phyloP scores from a whole-genome alignment of 2,888 invertebrate species.

The Caenorhabditis zanzibari region DNA sequence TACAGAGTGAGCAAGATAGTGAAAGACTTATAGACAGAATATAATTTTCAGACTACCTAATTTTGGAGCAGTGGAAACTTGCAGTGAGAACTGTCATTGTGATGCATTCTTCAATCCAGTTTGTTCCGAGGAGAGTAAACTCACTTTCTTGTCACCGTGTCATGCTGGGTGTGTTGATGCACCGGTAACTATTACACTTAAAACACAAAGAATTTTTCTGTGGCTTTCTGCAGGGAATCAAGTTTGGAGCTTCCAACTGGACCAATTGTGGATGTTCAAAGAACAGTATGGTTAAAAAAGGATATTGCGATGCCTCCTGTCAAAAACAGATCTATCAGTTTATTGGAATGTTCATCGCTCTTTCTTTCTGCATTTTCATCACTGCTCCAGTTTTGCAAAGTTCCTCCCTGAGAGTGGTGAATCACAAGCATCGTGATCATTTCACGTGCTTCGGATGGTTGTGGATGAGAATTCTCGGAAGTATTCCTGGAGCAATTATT shows the following conservation, averaged over 20 bases:
- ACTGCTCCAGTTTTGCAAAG: slow-evolving; percentile 72
- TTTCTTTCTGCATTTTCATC: slow-evolving; percentile 71
- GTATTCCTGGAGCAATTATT: slow-evolving; percentile 72
- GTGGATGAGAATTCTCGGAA: slow-evolving; percentile 73
- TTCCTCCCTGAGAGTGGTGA: slow-evolving; percentile 70
- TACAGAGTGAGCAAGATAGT: slow-evolving; percentile 36
- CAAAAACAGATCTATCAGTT: slow-evolving; percentile 59
- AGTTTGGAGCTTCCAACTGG: slow-evolving; percentile 56
- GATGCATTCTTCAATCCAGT: slow-evolving; percentile 75
- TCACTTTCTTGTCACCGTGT: slow-evolving; percentile 72
- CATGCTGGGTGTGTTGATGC: slow-evolving; percentile 70
- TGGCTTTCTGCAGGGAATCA: slow-evolving; percentile 29
- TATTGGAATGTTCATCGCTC: slow-evolving; percentile 67
- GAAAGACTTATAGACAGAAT: neutral
- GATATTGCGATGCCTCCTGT: slow-evolving; percentile 55
- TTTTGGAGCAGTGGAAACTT: slow-evolving; percentile 47
- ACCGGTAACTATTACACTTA: too few relatives aligned
- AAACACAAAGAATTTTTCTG: too few relatives aligned
- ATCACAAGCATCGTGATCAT: slow-evolving; percentile 71
- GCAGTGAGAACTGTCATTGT: slow-evolving; percentile 69
- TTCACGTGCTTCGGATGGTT: slow-evolving; percentile 77
- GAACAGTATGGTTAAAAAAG: slow-evolving; percentile 39
- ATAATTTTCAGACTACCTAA: slow-evolving; percentile 53
- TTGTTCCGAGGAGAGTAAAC: slow-evolving; percentile 64
- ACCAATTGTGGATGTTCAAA: slow-evolving; percentile 60